These are phyloP conservation scores for Helostoma temminkii DNA, from an alignment of 2,797 vertebrate species.

Conservation along the genomic window DNA sequence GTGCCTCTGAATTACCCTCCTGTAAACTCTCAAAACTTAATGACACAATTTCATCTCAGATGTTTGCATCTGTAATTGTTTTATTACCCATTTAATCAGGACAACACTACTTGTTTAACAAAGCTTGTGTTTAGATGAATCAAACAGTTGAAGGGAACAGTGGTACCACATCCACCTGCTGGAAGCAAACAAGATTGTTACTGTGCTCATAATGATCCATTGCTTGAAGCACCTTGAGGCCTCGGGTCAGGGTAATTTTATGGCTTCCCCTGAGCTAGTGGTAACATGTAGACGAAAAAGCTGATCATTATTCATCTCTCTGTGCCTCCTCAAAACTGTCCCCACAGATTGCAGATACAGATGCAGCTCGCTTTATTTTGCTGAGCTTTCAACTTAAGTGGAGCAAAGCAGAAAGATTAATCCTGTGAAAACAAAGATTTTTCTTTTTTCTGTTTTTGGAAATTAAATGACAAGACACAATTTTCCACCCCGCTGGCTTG, in stretches of 20 bases:
- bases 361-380: constrained; percentile 85
- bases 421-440: constrained; percentile 94
- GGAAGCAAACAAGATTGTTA: constrained; percentile 35
- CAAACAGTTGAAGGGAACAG: constrained; percentile 17
- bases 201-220: constrained; percentile 52
- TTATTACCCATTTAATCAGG: constrained; percentile 16
- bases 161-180: constrained; percentile 35
- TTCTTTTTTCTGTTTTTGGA: constrained; percentile 50
- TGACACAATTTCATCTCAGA: constrained; percentile 4
- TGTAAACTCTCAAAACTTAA: not conserved
- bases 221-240: constrained; percentile 24
- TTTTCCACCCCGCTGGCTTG: constrained; percentile 94
- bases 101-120: constrained; percentile 33
- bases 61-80: constrained; percentile 5
- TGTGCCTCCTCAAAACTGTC: constrained; percentile 58
- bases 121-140: constrained; percentile 19
- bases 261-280: constrained; percentile 59
- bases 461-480: constrained; percentile 96
- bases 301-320: constrained; percentile 90
- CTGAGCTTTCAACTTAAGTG: constrained; percentile 94
- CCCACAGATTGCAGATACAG: constrained; percentile 75
- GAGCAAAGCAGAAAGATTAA: constrained; percentile 95
- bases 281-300: constrained; percentile 79
- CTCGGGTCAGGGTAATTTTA: constrained; percentile 56
- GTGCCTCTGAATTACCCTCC: not conserved